Base-by-base conservation (phyloP, 2,113 vertebrate species). In the Phylloscopus whistleri region DNA sequence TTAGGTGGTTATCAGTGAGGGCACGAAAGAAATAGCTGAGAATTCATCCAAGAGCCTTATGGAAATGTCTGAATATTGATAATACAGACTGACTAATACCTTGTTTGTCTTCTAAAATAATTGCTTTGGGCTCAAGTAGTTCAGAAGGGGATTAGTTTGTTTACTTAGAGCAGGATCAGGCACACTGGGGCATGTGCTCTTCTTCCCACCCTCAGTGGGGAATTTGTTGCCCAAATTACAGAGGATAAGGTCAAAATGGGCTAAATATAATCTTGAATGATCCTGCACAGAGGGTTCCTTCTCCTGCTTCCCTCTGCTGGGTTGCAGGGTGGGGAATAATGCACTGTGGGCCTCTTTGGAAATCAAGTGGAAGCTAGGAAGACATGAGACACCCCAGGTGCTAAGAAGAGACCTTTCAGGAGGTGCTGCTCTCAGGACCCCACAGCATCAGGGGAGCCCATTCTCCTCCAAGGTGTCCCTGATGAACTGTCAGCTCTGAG, bases 401-500 rank as follows among this genome's bases (percentile, higher is more conserved):
- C 62, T 75, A 27, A 55, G 56, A 70, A 26, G 35, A 75, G 23
- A 70, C 27, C 72, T 58, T 43, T 35, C 28, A 83, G 51, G 35
- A 82, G 27, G 27, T 2, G 0, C 39, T 73, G 18, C 58, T 80
- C 9, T 52, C 31, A 18, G 70, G 66, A 79, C 10, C 22, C 35
- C 2, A 1, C 7, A 44, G 66, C 1, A 1, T 44, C 28, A 19
- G 22, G 22, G 30, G 26, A 93, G 14, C n/a, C 10, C 26, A 1
- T 39, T 75, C 39, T 95, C 23, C 0, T 0, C 37, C 0, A 0
- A 35, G 33, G 11, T 4, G 2, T 55, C 35, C 49, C 26, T 0
- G 1, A 2, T 46, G 72, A 33, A 28, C 43, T 37, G 24, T 28
- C 56, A 58, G 19, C n/a, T 63, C 48, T 37, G 68, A 74, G 31